A percentile compares a stretch with the other conserved stretches of the same genome.
These are phyloP conservation scores for Alloplasta piceator DNA, from an alignment of 2,888 invertebrate genomes.

Conservation along the genomic window DNA sequence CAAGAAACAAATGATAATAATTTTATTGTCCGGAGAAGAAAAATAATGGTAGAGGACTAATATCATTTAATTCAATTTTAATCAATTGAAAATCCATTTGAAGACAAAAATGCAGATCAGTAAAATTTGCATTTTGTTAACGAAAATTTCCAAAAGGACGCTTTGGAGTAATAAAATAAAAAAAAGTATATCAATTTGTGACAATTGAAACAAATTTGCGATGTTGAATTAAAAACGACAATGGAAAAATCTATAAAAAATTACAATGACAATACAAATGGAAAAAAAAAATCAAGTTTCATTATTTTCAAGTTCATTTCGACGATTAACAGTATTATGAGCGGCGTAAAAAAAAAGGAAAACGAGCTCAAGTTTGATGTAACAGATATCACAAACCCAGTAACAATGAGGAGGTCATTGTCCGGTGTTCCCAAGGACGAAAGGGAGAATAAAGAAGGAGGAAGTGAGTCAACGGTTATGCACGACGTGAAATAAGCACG, in stretches of 20 bases:
- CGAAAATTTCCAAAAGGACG: no score
- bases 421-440: conserved; percentile 35
- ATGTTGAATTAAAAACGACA: no score
- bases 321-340: no score
- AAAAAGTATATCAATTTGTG: no score
- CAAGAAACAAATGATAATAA: not conserved
- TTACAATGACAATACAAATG: not conserved
- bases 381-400: conserved; percentile 9
- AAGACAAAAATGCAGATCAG: no score
- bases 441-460: conserved; percentile 25
- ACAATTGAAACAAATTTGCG: no score
- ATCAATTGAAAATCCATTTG: no score
- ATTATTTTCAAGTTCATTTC: not conserved
- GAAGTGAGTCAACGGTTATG: conserved; percentile 18
- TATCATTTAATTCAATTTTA: no score
- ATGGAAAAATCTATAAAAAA: conserved; percentile 3
- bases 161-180: no score
- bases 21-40: conserved; percentile 9
- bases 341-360: not conserved
- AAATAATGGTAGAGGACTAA: no score
- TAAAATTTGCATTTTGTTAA: no score
- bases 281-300: conserved; percentile 34
- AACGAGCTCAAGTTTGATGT: not conserved
- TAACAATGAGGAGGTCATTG: conserved; percentile 22
- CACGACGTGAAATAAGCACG: conserved; percentile 23